These are phyloP conservation scores for Erynnis tages DNA, from an alignment of 2,888 invertebrate genomes.

Conservation along the genomic window DNA sequence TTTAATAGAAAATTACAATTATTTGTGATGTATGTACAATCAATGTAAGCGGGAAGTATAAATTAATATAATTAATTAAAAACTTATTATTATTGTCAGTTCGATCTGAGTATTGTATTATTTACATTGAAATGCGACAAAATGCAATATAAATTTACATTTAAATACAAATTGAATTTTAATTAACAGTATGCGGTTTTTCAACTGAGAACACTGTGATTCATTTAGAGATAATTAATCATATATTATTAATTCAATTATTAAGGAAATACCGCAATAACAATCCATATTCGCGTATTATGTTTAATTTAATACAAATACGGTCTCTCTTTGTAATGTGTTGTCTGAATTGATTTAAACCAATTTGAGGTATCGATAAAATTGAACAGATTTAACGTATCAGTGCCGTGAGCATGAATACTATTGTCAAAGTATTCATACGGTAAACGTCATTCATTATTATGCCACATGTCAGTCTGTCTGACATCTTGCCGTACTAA, in stretches of 20 bases:
- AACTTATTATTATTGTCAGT: slow-evolving; percentile 79
- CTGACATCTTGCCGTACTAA: too few species aligned
- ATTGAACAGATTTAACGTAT: too few species aligned
- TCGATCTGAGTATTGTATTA: slow-evolving; percentile 74
- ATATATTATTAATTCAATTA: slow-evolving; percentile 6
- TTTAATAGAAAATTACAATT: slow-evolving; percentile 65
- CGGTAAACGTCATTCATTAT: too few species aligned
- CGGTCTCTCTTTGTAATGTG: too few species aligned
- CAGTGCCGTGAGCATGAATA: too few species aligned
- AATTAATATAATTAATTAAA: slow-evolving; percentile 61
- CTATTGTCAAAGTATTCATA: too few species aligned
- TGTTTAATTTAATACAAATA: neutral
- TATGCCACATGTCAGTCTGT: too few species aligned
- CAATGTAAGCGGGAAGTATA: slow-evolving; percentile 52
- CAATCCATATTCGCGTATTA: neutral
- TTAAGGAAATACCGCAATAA: slow-evolving; percentile 1
- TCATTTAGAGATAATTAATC: slow-evolving; percentile 13
- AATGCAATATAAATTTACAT: slow-evolving; percentile 29
- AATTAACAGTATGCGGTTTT: slow-evolving; percentile 16
- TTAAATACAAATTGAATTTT: slow-evolving; percentile 16
- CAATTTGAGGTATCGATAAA: too few species aligned
- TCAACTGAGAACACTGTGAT: slow-evolving; percentile 28
- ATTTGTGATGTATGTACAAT: slow-evolving; percentile 67
- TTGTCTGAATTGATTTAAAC: too few species aligned
- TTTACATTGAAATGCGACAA: slow-evolving; percentile 49